These are phyloP conservation scores for Sorex araneus DNA, from an alignment of 2,113 vertebrate genomes.

Conservation along the genomic window DNA sequence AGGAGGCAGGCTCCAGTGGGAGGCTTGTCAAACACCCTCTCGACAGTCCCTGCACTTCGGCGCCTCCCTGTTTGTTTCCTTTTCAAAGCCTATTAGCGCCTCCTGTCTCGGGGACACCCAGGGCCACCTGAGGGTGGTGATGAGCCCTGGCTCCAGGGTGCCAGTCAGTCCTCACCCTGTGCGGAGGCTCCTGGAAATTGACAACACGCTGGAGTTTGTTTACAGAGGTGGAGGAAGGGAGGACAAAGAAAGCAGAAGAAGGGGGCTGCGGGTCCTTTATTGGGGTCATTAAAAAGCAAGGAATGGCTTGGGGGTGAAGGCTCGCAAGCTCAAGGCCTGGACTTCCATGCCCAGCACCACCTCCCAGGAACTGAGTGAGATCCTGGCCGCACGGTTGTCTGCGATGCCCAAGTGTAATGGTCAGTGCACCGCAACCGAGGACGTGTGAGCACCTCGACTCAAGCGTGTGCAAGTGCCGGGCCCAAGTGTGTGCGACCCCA, in stretches of 20 bases:
- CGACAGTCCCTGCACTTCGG: neutral
- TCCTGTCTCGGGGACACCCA: neutral
- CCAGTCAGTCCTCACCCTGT: neutral
- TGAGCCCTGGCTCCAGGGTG: neutral
- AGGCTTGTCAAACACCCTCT: neutral
- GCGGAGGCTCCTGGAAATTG: neutral
- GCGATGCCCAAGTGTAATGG: no score
- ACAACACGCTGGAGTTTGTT: neutral
- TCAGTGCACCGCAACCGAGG: no score
- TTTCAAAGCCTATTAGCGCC: conserved; percentile 58
- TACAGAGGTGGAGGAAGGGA: neutral
- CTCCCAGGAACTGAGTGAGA: no score
- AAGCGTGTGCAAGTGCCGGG: no score
- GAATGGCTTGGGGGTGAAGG: no score
- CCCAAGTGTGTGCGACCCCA: no score
- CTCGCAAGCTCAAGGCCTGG: no score
- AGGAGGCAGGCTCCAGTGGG: neutral
- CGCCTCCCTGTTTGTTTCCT: conserved; percentile 48
- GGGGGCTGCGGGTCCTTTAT: neutral
- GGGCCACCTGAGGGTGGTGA: neutral
- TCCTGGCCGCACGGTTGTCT: no score
- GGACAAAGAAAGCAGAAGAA: neutral
- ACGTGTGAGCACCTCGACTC: no score
- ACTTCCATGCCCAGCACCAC: no score
- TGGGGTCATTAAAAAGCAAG: no score